Evolutionary conservation across 1,140 invertebrate genomes (phyloP).

Genomic region (Asbolus verrucosus): DNA sequence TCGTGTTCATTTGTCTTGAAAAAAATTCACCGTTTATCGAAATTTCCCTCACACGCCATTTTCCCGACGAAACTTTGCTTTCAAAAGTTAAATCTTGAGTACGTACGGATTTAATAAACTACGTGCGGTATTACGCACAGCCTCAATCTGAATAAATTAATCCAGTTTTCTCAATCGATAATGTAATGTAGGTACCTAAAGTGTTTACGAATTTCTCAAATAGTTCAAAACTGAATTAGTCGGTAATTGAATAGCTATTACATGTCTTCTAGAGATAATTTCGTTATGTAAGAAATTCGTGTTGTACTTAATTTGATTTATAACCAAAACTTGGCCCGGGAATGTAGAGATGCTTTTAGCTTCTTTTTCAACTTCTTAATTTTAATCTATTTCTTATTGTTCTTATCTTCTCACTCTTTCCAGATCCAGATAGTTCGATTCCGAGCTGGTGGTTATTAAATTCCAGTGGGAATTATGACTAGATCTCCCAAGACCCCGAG

Average conservation of each 20-base stretch:
- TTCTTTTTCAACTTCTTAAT: no score
- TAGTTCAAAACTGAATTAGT: constrained; percentile 3
- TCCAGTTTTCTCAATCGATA: neutral
- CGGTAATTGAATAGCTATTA: neutral
- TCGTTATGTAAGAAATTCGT: neutral
- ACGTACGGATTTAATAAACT: neutral
- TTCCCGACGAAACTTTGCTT: neutral
- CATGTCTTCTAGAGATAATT: neutral
- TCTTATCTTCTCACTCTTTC: neutral
- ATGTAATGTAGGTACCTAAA: neutral
- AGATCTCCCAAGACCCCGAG: neutral
- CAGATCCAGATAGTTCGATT: constrained; percentile 1
- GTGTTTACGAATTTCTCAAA: constrained; percentile 1
- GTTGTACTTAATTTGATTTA: neutral
- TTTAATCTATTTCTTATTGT: neutral
- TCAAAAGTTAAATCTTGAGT: neutral
- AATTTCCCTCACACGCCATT: neutral
- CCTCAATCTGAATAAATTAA: neutral
- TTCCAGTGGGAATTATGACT: neutral
- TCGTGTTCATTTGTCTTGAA: constrained; percentile 4
- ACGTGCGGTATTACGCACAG: neutral
- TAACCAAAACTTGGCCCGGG: neutral
- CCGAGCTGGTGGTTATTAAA: neutral
- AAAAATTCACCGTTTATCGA: neutral
- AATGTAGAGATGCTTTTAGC: no score